Evolutionary conservation across 2,113 vertebrate species (phyloP), one percentile per base, ranked within the genome.

Genomic region (Aldabrachelys gigantea): DNA sequence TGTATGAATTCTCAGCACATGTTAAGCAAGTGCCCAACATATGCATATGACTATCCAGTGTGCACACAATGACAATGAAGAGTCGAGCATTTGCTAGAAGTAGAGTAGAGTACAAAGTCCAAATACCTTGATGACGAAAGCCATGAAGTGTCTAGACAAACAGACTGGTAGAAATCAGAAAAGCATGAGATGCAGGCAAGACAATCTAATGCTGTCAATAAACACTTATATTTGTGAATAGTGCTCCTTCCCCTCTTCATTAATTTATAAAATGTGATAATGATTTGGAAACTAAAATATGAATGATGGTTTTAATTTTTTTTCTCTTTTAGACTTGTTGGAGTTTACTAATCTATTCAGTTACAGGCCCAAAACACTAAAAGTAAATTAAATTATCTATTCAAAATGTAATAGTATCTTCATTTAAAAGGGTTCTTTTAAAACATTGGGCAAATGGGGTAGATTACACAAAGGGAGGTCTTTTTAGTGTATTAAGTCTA

Each of bases 401-500:
- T 89, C 83, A 84, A 95, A 94, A 27, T 38, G 2, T 69, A 78
- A 86, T 54, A 29, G 50, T 92, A 38, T 44, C 89, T 52, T 82
- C 57, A 78, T 86, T 90, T 87, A 89, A 81, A 92, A n/a, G 14
- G 50, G 85, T 95, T 47, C 7, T 52, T 94, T 75, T 88, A 62
- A 94, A 94, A 65, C n/a, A 80, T 35, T 82, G 72, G 47, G 82
- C 91, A 79, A 95, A 81, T n/a, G 50, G 25, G 35, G 41, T 92
- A 65, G 65, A 95, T 94, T 91, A 27, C 84, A 21, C 44, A 84
- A 2, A 1, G n/a, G 41, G 22, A 91, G 62, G 13, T 14, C 24
- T 47, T 94, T 96, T 92, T 87, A 96, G 90, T 85, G 25, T 38
- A 41, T 93, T 92, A 2, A 80, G 90, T 38, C 50, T 91, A 35